phyloP scores from a whole-genome alignment of 1,140 invertebrate species.

The Caenorhabditis briggsae region DNA sequence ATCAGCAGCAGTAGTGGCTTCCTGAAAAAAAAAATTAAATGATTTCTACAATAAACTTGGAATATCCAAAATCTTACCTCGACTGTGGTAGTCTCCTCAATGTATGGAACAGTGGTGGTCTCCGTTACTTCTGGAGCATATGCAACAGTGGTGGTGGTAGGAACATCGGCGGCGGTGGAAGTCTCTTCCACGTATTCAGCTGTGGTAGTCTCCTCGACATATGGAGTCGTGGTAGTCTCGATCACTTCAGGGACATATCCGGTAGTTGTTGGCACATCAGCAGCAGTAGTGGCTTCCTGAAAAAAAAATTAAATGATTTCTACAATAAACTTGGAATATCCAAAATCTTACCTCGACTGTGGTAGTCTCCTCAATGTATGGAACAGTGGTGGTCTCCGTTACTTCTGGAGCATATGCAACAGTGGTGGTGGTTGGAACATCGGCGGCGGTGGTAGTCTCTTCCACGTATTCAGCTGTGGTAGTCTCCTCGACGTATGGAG shows the following conservation, averaged over 20 bases:
- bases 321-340: no score
- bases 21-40: not conserved
- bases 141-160: not conserved
- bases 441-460: not conserved
- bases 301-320: not conserved
- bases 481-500: no score
- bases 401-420: not conserved
- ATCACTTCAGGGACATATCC: not conserved
- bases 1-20: not conserved
- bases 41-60: no score
- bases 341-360: no score
- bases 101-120: constrained; percentile 2
- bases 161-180: not conserved
- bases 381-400: not conserved
- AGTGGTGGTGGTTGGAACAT: not conserved
- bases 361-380: constrained; percentile 2
- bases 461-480: no score
- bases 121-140: not conserved
- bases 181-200: not conserved
- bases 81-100: not conserved
- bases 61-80: no score
- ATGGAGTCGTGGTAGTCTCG: not conserved
- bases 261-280: constrained; percentile 1
- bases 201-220: not conserved
- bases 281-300: not conserved